Evolutionary conservation across 2,888 invertebrate species (phyloP), one percentile per base, ranked within the genome.

Genomic region (Matsumyia berberina): DNA sequence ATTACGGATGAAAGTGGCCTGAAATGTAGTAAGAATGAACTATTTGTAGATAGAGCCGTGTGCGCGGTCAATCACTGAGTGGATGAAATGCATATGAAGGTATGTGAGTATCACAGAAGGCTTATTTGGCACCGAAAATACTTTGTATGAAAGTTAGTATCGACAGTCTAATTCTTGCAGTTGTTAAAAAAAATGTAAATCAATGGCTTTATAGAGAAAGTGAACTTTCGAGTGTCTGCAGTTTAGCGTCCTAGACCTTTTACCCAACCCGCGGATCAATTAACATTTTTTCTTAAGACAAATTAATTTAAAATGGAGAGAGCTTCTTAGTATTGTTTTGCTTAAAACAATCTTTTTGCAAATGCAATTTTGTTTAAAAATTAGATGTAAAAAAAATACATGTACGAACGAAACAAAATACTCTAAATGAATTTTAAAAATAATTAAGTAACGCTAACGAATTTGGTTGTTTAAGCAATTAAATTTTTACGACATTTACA

Each of bases 401-500:
- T 8, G 2, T 31, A 9, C 51, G 9, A 39, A 62, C 8, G 33
- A 58, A 12, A 72, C 17, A 49, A 42, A 17, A 9, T 6, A 33
- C 7, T 69, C 55, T 62, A n/a, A 11, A 69, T 69, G 15, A 19
- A 37, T 7, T 44, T 31, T 4, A 51, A 55, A 44, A 57, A 60
- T 55, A 33, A 72, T 58, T 57, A 51, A 70, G 33, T 78, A 79
- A 82, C 60, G 49, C 72, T 67, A 72, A 77, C 66, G 42, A 73
- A 44, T 67, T 53, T 29, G 5, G 69, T 33, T 67, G 19, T 66
- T 46, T n/a, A 70, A 72, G 24, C 17, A 69, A 72, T 53, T 19
- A 39, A n/a, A 69, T 37, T 57, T 49, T n/a, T 35, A 33, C 55
- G 39, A 44, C 15, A 51, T 39, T 57, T 62, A 53, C 33, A 67